These are phyloP conservation scores for Diacarnus erythraeanus DNA, from an alignment of 37 sponge, comb jelly and placozoan genomes.

Conservation along the genomic window DNA sequence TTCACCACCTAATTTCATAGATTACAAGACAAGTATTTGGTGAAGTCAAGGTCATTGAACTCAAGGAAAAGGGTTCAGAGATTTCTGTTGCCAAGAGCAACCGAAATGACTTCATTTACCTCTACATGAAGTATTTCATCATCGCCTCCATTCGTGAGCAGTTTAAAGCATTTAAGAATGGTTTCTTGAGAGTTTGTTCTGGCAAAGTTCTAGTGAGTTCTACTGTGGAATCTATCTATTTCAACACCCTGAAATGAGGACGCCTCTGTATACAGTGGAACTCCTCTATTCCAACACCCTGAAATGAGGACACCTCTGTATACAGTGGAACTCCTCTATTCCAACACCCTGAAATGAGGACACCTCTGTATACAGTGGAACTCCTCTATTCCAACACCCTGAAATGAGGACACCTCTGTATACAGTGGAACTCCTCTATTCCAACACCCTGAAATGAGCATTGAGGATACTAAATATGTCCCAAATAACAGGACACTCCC, in stretches of 20 bases:
- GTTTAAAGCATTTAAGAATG: constrained; percentile 76
- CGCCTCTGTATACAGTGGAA: too few species aligned
- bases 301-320: not conserved
- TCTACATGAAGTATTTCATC: constrained; percentile 74
- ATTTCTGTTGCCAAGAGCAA: constrained; percentile 64
- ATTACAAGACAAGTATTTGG: constrained; percentile 46
- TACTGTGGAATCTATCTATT: too few species aligned
- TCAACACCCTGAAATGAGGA: too few species aligned
- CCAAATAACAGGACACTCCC: too few species aligned
- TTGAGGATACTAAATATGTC: too few species aligned
- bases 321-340: too few species aligned
- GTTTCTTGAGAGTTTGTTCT: constrained; percentile 73
- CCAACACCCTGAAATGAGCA: too few species aligned
- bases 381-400: too few species aligned
- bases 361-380: too few species aligned
- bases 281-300: too few species aligned
- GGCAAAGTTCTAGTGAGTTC: constrained; percentile 55
- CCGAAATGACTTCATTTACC: constrained; percentile 65
- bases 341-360: not conserved
- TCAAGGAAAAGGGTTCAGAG: constrained; percentile 47
- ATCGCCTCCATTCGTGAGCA: constrained; percentile 61
- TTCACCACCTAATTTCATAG: not conserved
- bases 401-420: too few species aligned
- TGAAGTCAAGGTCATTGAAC: constrained; percentile 31
- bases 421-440: too few species aligned